Evolutionary conservation across 1,140 invertebrate species (phyloP).

Genomic region (Colletes latitarsis): DNA sequence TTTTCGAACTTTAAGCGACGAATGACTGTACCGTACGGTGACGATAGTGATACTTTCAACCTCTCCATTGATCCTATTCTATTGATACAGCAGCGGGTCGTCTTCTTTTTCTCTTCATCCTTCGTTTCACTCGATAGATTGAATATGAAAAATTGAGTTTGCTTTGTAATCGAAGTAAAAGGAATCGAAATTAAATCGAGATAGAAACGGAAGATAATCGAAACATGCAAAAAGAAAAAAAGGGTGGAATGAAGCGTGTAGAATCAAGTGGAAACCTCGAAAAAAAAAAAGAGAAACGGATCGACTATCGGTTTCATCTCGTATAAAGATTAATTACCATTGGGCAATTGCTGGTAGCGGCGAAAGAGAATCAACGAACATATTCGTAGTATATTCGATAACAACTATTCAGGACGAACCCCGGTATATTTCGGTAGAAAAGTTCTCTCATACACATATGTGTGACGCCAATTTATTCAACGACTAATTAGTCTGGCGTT

Average conservation of each 20-base stretch:
- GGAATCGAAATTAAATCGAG: slow-evolving; percentile 45
- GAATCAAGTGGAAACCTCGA: slow-evolving; percentile 10
- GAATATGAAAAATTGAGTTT: slow-evolving; percentile 50
- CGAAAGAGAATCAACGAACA: slow-evolving; percentile 36
- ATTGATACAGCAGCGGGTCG: not conserved
- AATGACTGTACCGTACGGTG: not conserved
- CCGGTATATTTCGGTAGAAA: slow-evolving; percentile 60
- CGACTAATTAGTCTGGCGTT: slow-evolving; percentile 61
- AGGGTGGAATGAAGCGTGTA: slow-evolving; percentile 2
- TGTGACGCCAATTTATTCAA: slow-evolving; percentile 74
- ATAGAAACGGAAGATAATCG: slow-evolving; percentile 42
- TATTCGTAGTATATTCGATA: slow-evolving; percentile 47
- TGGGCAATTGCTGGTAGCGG: slow-evolving; percentile 26
- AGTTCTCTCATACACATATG: slow-evolving; percentile 56
- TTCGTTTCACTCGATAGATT: slow-evolving; percentile 14
- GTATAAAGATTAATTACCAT: slow-evolving; percentile 46
- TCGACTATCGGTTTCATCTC: slow-evolving; percentile 36
- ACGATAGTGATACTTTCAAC: slow-evolving; percentile 27
- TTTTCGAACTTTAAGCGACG: too few species aligned
- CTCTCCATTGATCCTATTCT: slow-evolving; percentile 21
- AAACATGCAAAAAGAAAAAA: slow-evolving; percentile 24
- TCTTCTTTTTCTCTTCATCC: not conserved
- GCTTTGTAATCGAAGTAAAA: slow-evolving; percentile 43
- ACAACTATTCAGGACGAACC: slow-evolving; percentile 52
- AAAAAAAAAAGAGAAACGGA: slow-evolving; percentile 1